A percentile compares a stretch with the other conserved stretches of the same genome.
phyloP scores from a whole-genome alignment of 2,888 invertebrate genomes.

The Agrochola lychnidis region DNA sequence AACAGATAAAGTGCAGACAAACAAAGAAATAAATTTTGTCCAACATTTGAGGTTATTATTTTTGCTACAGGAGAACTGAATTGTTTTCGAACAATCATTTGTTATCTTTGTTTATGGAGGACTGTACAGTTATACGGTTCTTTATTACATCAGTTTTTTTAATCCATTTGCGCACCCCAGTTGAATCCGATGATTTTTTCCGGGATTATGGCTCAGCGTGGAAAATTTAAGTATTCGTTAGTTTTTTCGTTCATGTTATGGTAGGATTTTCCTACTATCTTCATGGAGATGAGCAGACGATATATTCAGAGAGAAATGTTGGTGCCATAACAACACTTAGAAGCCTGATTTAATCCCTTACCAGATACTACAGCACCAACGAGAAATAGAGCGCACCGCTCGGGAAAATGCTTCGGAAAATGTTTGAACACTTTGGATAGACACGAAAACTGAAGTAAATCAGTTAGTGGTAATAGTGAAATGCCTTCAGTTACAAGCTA shows the following conservation, averaged over 20 bases:
- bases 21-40: slow-evolving; percentile 60
- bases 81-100: slow-evolving; percentile 51
- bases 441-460: slow-evolving; percentile 13
- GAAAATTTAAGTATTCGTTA: slow-evolving; percentile 18
- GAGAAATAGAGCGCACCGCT: slow-evolving; percentile 21
- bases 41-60: slow-evolving; percentile 56
- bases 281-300: slow-evolving; percentile 9
- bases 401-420: slow-evolving; percentile 29
- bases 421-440: slow-evolving; percentile 28
- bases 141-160: slow-evolving; percentile 44
- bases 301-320: slow-evolving; percentile 17
- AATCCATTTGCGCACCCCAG: slow-evolving; percentile 47
- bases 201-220: slow-evolving; percentile 31
- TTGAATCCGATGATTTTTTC: slow-evolving; percentile 34
- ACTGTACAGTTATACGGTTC: slow-evolving; percentile 31
- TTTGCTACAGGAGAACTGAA: slow-evolving; percentile 47
- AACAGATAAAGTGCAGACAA: slow-evolving; percentile 63
- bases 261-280: slow-evolving; percentile 9
- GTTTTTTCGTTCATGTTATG: slow-evolving; percentile 23
- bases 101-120: slow-evolving; percentile 51
- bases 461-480: neutral
- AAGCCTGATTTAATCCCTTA: slow-evolving; percentile 34
- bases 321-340: slow-evolving; percentile 29
- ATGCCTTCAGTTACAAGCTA: neutral
- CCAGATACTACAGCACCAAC: slow-evolving; percentile 11